phyloP scores from a whole-genome alignment of 2,888 invertebrate genomes.

The Cyaniris semiargus region DNA sequence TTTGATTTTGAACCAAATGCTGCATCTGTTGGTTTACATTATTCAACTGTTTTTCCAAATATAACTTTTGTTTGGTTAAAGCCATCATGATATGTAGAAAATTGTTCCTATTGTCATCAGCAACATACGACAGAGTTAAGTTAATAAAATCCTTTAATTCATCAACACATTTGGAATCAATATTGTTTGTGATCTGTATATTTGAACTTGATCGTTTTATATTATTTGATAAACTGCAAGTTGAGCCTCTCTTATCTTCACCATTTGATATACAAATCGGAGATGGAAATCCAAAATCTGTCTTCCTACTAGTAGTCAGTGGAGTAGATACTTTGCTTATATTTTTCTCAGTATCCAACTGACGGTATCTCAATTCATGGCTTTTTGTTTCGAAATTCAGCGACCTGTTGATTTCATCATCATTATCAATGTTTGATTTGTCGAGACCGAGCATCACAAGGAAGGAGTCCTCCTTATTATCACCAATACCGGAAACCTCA shows the following conservation, averaged over 20 bases:
- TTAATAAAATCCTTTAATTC: slow-evolving; percentile 72
- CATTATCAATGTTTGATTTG: slow-evolving; percentile 59
- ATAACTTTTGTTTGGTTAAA: slow-evolving; percentile 71
- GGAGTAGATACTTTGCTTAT: slow-evolving; percentile 72
- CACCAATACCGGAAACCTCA: slow-evolving; percentile 50
- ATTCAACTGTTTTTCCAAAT: slow-evolving; percentile 66
- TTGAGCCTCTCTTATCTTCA: slow-evolving; percentile 53
- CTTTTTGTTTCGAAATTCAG: slow-evolving; percentile 57
- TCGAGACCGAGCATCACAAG: slow-evolving; percentile 70
- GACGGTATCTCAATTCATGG: slow-evolving; percentile 54
- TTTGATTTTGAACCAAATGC: slow-evolving; percentile 62
- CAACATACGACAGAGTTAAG: slow-evolving; percentile 61
- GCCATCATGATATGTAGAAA: slow-evolving; percentile 75
- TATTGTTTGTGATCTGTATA: slow-evolving; percentile 38
- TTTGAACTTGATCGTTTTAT: slow-evolving; percentile 47
- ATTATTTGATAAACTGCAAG: slow-evolving; percentile 49
- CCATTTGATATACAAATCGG: slow-evolving; percentile 58
- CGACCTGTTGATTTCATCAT: slow-evolving; percentile 58
- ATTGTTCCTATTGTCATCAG: slow-evolving; percentile 69
- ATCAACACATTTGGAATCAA: slow-evolving; percentile 56
- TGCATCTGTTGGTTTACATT: slow-evolving; percentile 62
- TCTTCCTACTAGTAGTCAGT: slow-evolving; percentile 52
- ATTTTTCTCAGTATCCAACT: slow-evolving; percentile 61
- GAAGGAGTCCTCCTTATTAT: slow-evolving; percentile 67
- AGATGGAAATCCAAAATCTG: slow-evolving; percentile 59